Base-by-base conservation (phyloP, 2,113 vertebrate genomes). In the Archocentrus centrarchus region DNA sequence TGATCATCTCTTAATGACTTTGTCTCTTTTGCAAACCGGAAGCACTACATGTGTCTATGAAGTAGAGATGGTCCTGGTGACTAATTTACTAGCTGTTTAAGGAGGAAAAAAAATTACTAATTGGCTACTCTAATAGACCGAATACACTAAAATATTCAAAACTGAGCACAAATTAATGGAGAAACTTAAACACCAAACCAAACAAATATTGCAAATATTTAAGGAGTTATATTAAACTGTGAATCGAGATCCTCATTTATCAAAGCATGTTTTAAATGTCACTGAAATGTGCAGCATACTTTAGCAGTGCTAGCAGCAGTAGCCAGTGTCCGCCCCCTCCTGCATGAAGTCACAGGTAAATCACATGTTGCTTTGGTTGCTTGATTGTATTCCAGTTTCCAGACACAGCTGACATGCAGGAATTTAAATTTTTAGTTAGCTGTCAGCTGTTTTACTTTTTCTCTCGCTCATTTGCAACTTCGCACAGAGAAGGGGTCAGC, bases 201-300 rank as follows among this genome's bases (percentile, higher is more conserved):
- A 68, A 68, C 8, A 50, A 68, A 50, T 47, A 47, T 1, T 50
- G 47, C 5, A 17, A 17, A 17, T 50, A 14, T 4, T 68, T 11
- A 50, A 18, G 22, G 39, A 27, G 14, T 47, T 47, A 68, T 27
- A 68, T 17, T 1, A 2, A 27, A 27, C 64, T 27, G 0, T 0
- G 9, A 10, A 44, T 70, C 44, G 30, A 44, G 27, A 70, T 50
- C 24, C 44, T 50, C 20, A 6, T 30, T 70, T 30, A 53, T 17
- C 44, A 18, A 68, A 47, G 27, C 2, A 27, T 30, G 0, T 70
- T 70, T 30, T 30, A 70, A 50, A 50, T 11, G 17, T 70, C 11
- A 11, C 41, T 44, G 11, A 44, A 13, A 44, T 13, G 11, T 44
- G 22, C 64, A 4, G 64, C 3, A 20, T 11, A 27, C 27, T 22